phyloP scores from a whole-genome alignment of 1,140 invertebrate species.

The Rhopalosiphum padi region DNA sequence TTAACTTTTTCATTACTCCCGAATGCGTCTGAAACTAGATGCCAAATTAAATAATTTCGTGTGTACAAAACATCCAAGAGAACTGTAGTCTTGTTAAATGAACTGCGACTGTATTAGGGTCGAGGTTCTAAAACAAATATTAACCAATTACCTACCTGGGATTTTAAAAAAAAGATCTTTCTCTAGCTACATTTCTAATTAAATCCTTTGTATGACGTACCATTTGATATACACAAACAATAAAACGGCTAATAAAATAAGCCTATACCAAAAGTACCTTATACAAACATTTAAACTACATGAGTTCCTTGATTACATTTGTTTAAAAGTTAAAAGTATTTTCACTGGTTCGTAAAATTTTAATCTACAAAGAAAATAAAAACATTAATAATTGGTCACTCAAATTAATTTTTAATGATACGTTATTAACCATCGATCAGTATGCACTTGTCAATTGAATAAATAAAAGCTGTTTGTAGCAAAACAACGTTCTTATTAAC shows the following conservation, averaged over 20 bases:
- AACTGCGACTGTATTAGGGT: neutral
- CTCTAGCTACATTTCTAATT: conserved; percentile 6
- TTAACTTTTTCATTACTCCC: neutral
- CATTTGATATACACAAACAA: neutral
- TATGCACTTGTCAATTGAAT: neutral
- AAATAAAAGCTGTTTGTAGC: neutral
- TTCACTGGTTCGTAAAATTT: neutral
- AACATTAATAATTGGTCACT: neutral
- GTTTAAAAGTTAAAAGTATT: neutral
- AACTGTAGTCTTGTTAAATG: neutral
- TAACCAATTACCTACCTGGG: neutral
- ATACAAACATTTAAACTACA: conserved; percentile 11
- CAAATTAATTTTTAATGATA: neutral
- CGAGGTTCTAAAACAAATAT: neutral
- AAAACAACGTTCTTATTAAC: neutral
- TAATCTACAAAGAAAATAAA: neutral
- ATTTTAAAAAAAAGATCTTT: neutral
- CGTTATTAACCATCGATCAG: neutral
- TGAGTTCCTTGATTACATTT: neutral
- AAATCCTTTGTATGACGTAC: neutral
- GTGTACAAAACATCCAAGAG: neutral
- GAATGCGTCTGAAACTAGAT: neutral
- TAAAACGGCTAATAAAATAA: neutral
- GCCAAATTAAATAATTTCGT: neutral
- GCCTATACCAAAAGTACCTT: neutral